Evolutionary conservation across 1,140 invertebrate genomes (phyloP).

Genomic region (Mya arenaria): DNA sequence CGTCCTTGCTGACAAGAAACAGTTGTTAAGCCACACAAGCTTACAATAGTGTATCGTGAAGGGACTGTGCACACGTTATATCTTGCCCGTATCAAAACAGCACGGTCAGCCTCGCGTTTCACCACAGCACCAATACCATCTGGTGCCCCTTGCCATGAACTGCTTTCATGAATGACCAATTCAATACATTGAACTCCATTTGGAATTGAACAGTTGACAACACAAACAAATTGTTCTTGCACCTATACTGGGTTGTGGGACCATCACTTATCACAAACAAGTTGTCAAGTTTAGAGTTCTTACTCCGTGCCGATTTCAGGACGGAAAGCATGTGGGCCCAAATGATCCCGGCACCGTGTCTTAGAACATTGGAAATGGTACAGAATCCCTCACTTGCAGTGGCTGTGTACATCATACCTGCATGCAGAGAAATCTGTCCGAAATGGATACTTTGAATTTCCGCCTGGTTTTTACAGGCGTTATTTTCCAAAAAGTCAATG

Average conservation of each 20-base stretch:
- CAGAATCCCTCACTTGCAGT: conserved; percentile 20
- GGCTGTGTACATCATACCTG: conserved; percentile 25
- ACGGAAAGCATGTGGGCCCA: conserved; percentile 59
- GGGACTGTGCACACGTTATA: neutral
- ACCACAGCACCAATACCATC: neutral
- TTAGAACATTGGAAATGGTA: conserved; percentile 45
- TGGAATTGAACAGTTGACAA: conserved; percentile 44
- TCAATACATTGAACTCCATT: conserved; percentile 47
- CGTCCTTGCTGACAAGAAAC: too few relatives aligned
- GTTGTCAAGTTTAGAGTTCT: conserved; percentile 45
- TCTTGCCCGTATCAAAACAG: conserved; percentile 2
- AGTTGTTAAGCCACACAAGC: too few relatives aligned
- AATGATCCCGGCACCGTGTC: conserved; percentile 58
- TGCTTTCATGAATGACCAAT: conserved; percentile 10
- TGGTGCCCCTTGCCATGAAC: neutral
- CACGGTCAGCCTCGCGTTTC: neutral
- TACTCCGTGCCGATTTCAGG: conserved; percentile 41
- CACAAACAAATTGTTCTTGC: conserved; percentile 61
- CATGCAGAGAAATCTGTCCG: conserved; percentile 59
- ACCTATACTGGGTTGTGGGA: conserved; percentile 63
- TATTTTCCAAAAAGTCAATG: conserved; percentile 19
- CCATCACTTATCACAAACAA: conserved; percentile 61
- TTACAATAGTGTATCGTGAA: neutral
- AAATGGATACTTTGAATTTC: conserved; percentile 62
- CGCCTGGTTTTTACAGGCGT: neutral